phyloP scores from a whole-genome alignment of 2,113 vertebrate genomes.

The Pygathrix nemaeus region DNA sequence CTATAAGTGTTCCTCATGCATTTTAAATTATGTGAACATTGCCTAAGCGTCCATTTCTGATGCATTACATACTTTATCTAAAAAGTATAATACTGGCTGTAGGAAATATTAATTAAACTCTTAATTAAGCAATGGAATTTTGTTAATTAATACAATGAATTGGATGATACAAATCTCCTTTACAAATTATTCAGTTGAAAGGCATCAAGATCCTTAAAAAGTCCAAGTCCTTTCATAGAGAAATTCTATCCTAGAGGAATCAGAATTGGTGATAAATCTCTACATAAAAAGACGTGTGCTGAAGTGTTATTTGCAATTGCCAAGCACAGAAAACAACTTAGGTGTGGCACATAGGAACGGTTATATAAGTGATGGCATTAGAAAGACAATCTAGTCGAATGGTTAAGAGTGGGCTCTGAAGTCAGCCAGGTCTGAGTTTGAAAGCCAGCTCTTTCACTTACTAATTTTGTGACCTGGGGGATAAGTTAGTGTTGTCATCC shows the following conservation, averaged over 20 bases:
- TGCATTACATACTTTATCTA: neutral
- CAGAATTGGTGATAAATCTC: neutral
- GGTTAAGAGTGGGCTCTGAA: neutral
- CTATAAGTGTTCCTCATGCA: neutral
- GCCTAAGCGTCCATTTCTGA: neutral
- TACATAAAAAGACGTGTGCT: neutral
- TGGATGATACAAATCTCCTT: neutral
- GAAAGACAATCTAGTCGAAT: neutral
- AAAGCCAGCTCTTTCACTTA: neutral
- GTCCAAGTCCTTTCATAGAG: neutral
- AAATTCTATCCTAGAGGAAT: slow-evolving; percentile 5
- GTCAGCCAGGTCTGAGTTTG: neutral
- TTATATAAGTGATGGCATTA: neutral
- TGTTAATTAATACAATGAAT: neutral
- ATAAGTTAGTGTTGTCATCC: neutral
- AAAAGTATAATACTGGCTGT: neutral
- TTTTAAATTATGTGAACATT: neutral
- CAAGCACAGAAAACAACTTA: neutral
- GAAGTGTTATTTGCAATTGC: neutral
- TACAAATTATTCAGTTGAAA: neutral
- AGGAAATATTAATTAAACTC: neutral
- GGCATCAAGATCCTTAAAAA: neutral
- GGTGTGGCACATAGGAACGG: neutral
- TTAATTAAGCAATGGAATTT: slow-evolving; percentile 11
- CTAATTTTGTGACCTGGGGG: neutral